These are phyloP conservation scores for Babylonia areolata DNA, from an alignment of 1,140 invertebrate species.

Conservation along the genomic window DNA sequence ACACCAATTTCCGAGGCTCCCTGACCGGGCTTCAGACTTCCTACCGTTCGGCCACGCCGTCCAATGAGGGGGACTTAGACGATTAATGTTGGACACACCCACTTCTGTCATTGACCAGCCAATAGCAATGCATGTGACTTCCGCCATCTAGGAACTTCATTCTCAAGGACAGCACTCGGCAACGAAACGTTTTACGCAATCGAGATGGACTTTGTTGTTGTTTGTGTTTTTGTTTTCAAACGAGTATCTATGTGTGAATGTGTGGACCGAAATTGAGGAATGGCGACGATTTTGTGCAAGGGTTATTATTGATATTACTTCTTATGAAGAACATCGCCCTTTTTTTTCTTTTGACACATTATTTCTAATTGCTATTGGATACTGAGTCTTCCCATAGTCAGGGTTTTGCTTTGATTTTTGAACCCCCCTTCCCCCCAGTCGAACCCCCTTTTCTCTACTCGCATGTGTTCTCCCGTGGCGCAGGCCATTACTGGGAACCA, in stretches of 20 bases:
- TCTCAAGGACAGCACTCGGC: neutral
- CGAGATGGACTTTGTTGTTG: neutral
- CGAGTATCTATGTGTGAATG: neutral
- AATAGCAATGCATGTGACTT: neutral
- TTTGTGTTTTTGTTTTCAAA: neutral
- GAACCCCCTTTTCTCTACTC: neutral
- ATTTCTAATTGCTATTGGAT: neutral
- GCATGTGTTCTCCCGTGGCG: neutral
- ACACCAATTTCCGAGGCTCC: constrained; percentile 41
- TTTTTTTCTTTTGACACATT: neutral
- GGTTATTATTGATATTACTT: neutral
- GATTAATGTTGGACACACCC: constrained; percentile 8
- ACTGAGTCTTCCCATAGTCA: neutral
- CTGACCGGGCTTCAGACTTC: constrained; percentile 45
- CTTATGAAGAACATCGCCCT: too few species aligned
- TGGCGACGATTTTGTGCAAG: constrained; percentile 12
- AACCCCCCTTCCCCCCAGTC: neutral
- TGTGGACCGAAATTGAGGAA: neutral
- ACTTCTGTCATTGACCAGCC: constrained; percentile 22
- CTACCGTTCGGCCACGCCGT: constrained; percentile 52
- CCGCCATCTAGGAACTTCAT: constrained; percentile 8
- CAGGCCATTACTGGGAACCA: constrained; percentile 12
- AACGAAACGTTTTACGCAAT: neutral
- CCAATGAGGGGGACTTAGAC: constrained; percentile 57
- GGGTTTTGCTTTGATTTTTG: neutral